Evolutionary conservation across 1,140 invertebrate species (phyloP).

Genomic region (Diorhabda sublineata): DNA sequence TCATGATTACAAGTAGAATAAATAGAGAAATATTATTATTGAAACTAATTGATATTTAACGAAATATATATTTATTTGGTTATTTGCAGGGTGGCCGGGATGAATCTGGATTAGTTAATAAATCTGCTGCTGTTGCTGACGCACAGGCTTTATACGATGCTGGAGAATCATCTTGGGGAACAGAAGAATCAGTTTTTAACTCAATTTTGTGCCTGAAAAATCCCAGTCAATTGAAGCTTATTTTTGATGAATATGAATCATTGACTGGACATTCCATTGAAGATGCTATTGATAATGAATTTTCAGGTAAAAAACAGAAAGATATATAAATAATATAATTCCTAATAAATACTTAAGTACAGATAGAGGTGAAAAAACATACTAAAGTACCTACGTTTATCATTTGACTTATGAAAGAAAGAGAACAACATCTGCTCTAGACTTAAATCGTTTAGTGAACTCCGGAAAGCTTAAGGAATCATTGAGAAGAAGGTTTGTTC

Average conservation of each 20-base stretch:
- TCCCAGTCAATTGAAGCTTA: conserved; percentile 59
- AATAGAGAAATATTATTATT: not conserved
- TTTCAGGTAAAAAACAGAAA: conserved; percentile 52
- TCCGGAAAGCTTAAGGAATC: too few species aligned
- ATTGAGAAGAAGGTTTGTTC: too few species aligned
- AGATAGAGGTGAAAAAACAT: too few species aligned
- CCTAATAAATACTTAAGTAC: too few species aligned
- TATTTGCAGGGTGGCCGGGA: conserved; percentile 39
- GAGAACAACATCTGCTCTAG: too few species aligned
- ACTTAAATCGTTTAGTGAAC: too few species aligned
- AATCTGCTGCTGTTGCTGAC: conserved; percentile 50
- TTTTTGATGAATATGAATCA: conserved; percentile 73
- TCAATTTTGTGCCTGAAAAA: conserved; percentile 57
- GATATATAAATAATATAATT: too few species aligned
- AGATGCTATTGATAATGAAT: conserved; percentile 79
- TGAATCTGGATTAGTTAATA: conserved; percentile 38
- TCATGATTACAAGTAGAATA: not conserved
- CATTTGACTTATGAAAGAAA: too few species aligned
- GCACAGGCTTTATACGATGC: conserved; percentile 56
- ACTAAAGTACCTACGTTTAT: too few species aligned
- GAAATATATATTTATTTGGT: not conserved
- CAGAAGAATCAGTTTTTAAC: conserved; percentile 69
- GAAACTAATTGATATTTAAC: not conserved
- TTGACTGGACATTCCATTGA: conserved; percentile 80
- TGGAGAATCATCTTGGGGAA: conserved; percentile 58